Percentiles rank a stretch among this genome's conserved stretches.
phyloP scores from a whole-genome alignment of 2,797 vertebrate genomes.

The Sphenopsis melanotis region DNA sequence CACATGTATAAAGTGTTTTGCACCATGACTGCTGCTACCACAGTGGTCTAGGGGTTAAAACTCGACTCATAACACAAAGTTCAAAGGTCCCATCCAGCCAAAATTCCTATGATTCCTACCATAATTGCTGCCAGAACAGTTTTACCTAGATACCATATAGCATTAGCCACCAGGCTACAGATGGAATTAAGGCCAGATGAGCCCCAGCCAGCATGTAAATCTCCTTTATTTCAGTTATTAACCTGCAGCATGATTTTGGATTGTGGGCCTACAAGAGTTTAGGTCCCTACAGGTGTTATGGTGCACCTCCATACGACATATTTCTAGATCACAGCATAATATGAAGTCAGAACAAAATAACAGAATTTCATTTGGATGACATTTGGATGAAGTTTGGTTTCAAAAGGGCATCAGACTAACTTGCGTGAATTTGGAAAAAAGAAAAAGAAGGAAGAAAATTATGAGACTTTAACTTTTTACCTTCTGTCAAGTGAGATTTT shows the following conservation, averaged over 20 bases:
- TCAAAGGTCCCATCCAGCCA: not conserved
- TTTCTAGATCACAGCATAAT: not conserved
- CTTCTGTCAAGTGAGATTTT: not conserved
- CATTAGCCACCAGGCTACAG: not conserved
- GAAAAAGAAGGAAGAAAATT: not conserved
- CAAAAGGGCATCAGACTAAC: not conserved
- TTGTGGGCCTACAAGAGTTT: not conserved
- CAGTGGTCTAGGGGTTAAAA: not conserved
- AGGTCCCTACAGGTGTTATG: not conserved
- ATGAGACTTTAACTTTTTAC: not conserved
- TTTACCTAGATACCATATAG: not conserved
- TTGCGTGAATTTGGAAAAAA: accelerated
- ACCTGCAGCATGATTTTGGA: not conserved
- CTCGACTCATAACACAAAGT: not conserved
- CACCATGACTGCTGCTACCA: not conserved
- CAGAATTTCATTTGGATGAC: not conserved
- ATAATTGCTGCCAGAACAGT: conserved; percentile 27
- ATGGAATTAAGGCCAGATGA: not conserved
- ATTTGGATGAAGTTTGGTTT: not conserved
- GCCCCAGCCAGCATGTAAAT: not conserved
- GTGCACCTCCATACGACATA: not conserved
- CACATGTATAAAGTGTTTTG: not conserved
- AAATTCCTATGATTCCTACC: conserved; percentile 5
- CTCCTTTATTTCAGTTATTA: not conserved
- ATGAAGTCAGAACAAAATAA: not conserved